Percentiles rank a stretch among this genome's conserved stretches.
These are phyloP conservation scores for Podabrus alpinus DNA, from an alignment of 2,888 invertebrate genomes.

Conservation along the genomic window DNA sequence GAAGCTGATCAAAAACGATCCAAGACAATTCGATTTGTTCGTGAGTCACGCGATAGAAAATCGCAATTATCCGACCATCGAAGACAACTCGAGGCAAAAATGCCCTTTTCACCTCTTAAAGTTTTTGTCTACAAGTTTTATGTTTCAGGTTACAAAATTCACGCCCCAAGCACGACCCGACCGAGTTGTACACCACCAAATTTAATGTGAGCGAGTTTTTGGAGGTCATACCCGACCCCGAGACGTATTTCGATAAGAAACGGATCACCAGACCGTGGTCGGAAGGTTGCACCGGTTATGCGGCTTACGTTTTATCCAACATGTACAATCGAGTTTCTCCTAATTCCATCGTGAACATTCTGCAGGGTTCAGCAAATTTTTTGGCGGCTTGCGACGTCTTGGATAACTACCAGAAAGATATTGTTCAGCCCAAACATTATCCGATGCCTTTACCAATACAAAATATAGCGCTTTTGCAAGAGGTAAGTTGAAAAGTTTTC, in stretches of 20 bases:
- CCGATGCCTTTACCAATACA: neutral
- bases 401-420: neutral
- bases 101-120: neutral
- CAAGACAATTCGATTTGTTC: neutral
- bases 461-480: neutral
- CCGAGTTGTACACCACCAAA: neutral
- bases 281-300: neutral
- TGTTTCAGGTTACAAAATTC: neutral
- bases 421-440: neutral
- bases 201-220: neutral
- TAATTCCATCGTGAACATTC: neutral
- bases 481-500: neutral
- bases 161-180: neutral
- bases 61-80: neutral
- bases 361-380: neutral
- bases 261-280: neutral
- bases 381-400: neutral
- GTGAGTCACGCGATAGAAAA: neutral
- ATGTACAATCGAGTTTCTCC: neutral
- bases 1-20: neutral
- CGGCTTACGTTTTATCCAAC: neutral
- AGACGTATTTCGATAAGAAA: neutral
- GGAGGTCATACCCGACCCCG: neutral
- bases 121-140: neutral
- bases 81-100: neutral